Evolutionary conservation across 1,140 invertebrate species (phyloP), one percentile per base, ranked within the genome.

Genomic region (Zaprionus camerounensis): DNA sequence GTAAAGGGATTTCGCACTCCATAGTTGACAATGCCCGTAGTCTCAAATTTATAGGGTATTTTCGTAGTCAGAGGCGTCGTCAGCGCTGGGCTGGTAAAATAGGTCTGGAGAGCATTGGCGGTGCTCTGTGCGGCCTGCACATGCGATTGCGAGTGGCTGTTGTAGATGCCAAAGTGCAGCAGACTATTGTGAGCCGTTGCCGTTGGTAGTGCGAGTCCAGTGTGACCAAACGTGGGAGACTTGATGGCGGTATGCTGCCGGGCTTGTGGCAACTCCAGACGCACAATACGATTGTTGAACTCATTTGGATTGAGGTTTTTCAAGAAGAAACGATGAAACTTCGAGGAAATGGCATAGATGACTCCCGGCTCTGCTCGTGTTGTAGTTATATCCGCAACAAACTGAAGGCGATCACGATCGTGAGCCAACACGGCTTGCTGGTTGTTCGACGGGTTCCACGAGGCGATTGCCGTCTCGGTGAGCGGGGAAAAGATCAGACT

Each of bases 241-340:
- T 63, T 69, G n/a, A 41, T 11, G 28, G 4, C 22, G 17, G 15
- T n/a, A 2, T 31, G 7, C 1, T 31, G 7, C 1, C 71, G 62
- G 5, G 57, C n/a, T n/a, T 67, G 68, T 5, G 84, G 80, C 56
- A 92, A 49, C 12, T 86, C 77, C 28, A 96, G 91, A 38, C 95
- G 93, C 58, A 96, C 86, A 13, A 96, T 93, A 41, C 96, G 93
- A 31, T 96, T 93, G 82, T 96, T 96, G 3, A 94, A 91, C 61
- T 96, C 95, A 36, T 93, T 90, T 0, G 93, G 68, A 76, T 94
- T 94, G 3, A 96, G 92, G 53, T 94, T 94, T 76, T 94, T 94
- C 31, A 94, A 92, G 93, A 97, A 97, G 93, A 95, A 97, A 66
- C 96, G 96, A 76, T 97, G 96, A 93, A 97, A 96, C 62, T 96